Conservation (phyloP, 2,888 invertebrate genomes). For the Drosophila crucigera region DNA sequence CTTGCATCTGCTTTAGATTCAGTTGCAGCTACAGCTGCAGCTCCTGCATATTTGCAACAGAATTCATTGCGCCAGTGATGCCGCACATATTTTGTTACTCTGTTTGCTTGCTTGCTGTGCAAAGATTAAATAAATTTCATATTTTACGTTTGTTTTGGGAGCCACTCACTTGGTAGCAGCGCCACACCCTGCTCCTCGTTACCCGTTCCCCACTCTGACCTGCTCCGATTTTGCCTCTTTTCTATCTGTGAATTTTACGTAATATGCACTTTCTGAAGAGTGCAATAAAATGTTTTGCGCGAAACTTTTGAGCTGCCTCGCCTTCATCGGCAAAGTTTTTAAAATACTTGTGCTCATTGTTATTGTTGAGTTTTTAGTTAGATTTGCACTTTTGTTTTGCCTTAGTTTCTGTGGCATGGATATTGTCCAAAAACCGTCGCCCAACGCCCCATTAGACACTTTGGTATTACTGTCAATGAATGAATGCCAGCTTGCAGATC, state of each 20-base stretch:
- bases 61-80: conserved; percentile 47
- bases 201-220: too few relatives aligned
- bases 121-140: conserved; percentile 82
- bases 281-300: conserved; percentile 79
- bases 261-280: conserved; percentile 68
- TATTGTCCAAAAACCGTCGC: conserved; percentile 59
- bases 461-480: conserved; percentile 56
- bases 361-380: conserved; percentile 72
- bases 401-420: conserved; percentile 34
- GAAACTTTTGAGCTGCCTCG: conserved; percentile 64
- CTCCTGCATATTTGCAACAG: conserved; percentile 64
- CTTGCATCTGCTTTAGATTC: conserved; percentile 39
- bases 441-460: conserved; percentile 61
- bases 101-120: conserved; percentile 24
- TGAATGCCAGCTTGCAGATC: conserved; percentile 49
- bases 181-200: background rate
- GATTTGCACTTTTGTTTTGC: conserved; percentile 69
- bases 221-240: conserved; percentile 18
- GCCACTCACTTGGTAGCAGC: conserved; percentile 10
- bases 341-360: conserved; percentile 65
- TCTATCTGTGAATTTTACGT: conserved; percentile 60
- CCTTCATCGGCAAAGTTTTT: conserved; percentile 51
- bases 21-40: conserved; percentile 20
- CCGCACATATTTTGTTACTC: conserved; percentile 64
- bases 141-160: conserved; percentile 83